Base-by-base conservation (phyloP, 2,113 vertebrate species). In the Sula dactylatra region DNA sequence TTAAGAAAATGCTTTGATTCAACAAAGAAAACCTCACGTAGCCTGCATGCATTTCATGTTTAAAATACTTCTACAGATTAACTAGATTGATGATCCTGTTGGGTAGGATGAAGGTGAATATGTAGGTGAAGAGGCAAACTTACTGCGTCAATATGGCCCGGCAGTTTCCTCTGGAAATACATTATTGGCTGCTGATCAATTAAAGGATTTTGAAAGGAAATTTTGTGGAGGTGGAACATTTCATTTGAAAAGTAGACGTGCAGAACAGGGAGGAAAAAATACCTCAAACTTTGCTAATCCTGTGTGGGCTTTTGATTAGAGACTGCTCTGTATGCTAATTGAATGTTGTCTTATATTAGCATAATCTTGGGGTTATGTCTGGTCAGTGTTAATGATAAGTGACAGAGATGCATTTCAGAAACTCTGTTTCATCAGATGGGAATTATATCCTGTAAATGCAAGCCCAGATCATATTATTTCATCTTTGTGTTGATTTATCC, bases 301-400 rank as follows among this genome's bases (percentile, higher is more conserved):
- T 69, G 29, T 62, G 82, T 95, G 42, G 74, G 89, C 50, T 90
- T 54, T 91, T 96, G 87, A 89, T 86, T 85, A 92, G 84, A 59
- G 44, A 69, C 55, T 10, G 5, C 47, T 84, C 78, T 88, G 72
- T 77, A 62, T 94, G 85, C 78, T 96, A 93, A 97, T 94, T 93
- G 87, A 91, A 95, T 97, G 84, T 77, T 97, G 93, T 91, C 34
- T 64, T 80, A 11, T 66, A 91, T 90, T 94, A 96, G 76, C 71
- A 83, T 91, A 90, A 94, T 96, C 87, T 90, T 71, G 89, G 74
- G 82, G 78, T 91, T 94, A n/a, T 64, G 74, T 61, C 87, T 96
- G 95, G 93, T 88, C 96, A 86, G 78, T 10, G 65, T 81, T 96
- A 95, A 95, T 96, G 95, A 71, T 91, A 93, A 95, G 71, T 88